Evolutionary conservation across 1,140 invertebrate species (phyloP).

Genomic region (Gonioctena quinquepunctata): DNA sequence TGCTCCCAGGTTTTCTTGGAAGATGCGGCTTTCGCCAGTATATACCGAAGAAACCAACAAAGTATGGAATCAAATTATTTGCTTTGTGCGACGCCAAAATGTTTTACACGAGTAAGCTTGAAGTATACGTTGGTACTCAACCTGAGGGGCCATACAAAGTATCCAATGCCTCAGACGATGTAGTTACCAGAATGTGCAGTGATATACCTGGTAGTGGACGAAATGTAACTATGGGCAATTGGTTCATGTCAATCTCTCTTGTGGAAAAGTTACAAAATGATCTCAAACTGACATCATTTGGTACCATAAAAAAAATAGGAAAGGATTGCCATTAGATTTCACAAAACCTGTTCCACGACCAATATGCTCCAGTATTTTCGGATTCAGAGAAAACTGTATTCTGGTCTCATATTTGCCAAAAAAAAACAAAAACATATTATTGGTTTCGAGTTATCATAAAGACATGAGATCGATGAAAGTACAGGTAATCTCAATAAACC

Average conservation of each 20-base stretch:
- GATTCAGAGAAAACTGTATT: background rate
- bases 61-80: constrained; percentile 53
- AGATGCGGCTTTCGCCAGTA: constrained; percentile 23
- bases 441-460: constrained; percentile 43
- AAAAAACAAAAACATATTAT: constrained; percentile 24
- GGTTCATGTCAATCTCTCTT: constrained; percentile 2
- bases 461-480: constrained; percentile 23
- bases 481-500: constrained; percentile 11
- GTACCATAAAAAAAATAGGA: constrained; percentile 27
- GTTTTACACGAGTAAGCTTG: constrained; percentile 42
- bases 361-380: background rate
- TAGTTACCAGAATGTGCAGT: constrained; percentile 7
- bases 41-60: constrained; percentile 25
- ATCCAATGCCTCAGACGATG: constrained; percentile 23
- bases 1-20: constrained; percentile 22
- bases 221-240: constrained; percentile 15
- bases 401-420: constrained; percentile 24
- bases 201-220: background rate
- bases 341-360: background rate
- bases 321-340: background rate
- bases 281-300: constrained; percentile 19
- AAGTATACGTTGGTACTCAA: constrained; percentile 43
- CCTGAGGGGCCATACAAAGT: constrained; percentile 39
- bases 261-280: background rate
- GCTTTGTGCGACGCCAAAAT: constrained; percentile 38